These are phyloP conservation scores for Lacerta agilis DNA, from an alignment of 2,797 vertebrate genomes.

Conservation along the genomic window DNA sequence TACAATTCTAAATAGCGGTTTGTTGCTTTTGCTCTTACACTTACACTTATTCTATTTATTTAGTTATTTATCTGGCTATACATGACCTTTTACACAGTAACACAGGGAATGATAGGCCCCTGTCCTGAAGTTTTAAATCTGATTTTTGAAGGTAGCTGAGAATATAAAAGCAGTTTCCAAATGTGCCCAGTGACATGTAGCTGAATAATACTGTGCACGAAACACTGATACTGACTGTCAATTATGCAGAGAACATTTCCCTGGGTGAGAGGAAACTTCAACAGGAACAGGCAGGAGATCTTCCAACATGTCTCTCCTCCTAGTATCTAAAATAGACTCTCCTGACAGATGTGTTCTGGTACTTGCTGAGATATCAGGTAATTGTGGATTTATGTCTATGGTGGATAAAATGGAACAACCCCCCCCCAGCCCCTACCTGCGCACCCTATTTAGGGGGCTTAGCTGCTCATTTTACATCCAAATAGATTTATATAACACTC, in stretches of 20 bases:
- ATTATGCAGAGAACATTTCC: background rate
- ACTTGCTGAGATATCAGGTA: constrained; percentile 25
- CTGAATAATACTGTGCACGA: background rate
- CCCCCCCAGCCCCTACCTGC: background rate
- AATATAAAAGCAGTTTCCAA: background rate
- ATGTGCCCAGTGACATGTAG: background rate
- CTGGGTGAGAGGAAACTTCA: constrained; percentile 8
- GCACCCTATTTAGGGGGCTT: constrained; percentile 18
- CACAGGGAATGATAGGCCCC: background rate
- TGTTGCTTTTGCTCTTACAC: background rate
- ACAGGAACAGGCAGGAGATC: background rate
- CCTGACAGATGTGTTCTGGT: background rate
- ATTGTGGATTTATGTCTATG: background rate
- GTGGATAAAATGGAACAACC: background rate
- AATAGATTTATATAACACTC: background rate
- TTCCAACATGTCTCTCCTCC: constrained; percentile 11
- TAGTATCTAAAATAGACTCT: background rate
- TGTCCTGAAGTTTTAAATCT: background rate
- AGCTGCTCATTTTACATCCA: background rate
- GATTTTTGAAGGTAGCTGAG: background rate
- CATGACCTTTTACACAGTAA: background rate
- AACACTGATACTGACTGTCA: background rate
- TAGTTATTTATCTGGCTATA: background rate
- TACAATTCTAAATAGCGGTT: background rate
- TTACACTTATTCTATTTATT: background rate